A percentile compares a stretch with the other conserved stretches of the same genome.
phyloP scores from a whole-genome alignment of 2,113 vertebrate genomes.

The Sceloporus undulatus region DNA sequence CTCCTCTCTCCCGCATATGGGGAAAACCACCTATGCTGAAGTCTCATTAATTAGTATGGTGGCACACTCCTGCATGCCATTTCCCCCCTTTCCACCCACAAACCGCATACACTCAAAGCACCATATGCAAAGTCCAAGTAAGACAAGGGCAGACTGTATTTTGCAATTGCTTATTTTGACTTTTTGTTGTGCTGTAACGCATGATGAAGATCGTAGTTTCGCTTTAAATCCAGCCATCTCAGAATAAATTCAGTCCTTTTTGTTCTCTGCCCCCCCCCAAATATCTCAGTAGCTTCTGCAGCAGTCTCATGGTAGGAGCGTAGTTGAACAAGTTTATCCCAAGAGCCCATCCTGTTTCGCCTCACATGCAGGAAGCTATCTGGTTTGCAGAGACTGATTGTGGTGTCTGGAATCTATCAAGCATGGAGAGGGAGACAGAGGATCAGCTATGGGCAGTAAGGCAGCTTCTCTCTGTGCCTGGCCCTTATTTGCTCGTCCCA shows the following conservation, averaged over 20 bases:
- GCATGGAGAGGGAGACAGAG: background rate
- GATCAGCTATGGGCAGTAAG: no score
- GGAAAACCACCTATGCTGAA: no score
- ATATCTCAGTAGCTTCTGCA: background rate
- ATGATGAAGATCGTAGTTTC: background rate
- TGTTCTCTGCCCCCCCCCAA: no score
- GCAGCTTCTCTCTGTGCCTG: background rate
- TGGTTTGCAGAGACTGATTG: background rate
- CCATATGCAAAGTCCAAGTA: no score
- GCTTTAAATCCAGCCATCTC: background rate
- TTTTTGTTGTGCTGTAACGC: no score
- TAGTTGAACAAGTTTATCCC: background rate
- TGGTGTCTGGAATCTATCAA: slow-evolving; percentile 5
- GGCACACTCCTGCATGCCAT: no score
- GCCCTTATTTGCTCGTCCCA: background rate
- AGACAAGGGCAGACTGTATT: background rate
- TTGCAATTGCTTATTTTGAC: background rate
- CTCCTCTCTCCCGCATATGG: no score
- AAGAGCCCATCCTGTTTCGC: background rate
- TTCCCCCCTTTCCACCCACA: no score
- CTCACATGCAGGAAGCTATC: background rate
- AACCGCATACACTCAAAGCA: no score
- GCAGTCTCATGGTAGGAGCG: background rate
- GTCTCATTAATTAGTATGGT: no score
- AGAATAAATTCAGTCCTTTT: background rate